Percentiles rank a stretch among this genome's conserved stretches.
These are phyloP conservation scores for Pandion haliaetus DNA, from an alignment of 2,113 vertebrate species.

Conservation along the genomic window DNA sequence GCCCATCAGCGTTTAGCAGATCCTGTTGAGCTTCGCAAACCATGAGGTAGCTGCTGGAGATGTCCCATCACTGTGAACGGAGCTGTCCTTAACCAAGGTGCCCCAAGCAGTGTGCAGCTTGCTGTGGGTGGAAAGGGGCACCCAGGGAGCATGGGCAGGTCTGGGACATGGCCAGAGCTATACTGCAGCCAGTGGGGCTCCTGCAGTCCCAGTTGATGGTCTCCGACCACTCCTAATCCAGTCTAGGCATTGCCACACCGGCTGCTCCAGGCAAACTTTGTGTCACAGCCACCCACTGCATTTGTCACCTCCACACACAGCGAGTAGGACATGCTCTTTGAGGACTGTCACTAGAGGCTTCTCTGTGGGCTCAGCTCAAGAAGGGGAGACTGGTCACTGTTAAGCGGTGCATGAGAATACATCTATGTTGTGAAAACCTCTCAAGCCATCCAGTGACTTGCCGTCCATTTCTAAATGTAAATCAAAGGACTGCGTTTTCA, in stretches of 20 bases:
- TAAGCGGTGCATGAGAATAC: background rate
- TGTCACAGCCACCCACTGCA: background rate
- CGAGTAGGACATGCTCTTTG: background rate
- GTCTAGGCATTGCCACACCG: fast-evolving
- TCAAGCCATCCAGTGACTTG: background rate
- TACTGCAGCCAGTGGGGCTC: background rate
- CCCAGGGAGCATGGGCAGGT: background rate
- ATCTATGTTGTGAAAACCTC: background rate
- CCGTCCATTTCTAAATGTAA: background rate
- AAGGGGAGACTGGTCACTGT: background rate
- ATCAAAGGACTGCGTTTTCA: background rate
- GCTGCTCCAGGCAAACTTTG: background rate
- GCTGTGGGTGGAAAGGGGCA: background rate
- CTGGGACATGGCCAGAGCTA: fast-evolving
- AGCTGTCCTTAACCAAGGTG: fast-evolving
- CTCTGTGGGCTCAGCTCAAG: background rate
- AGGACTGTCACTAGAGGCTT: background rate
- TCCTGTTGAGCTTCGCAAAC: background rate
- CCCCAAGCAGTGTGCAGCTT: background rate
- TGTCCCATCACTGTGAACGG: background rate
- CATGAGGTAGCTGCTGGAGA: background rate
- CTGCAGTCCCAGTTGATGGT: background rate
- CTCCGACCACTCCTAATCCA: background rate
- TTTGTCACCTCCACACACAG: background rate
- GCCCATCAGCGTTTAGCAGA: background rate